Evolutionary conservation across 2,888 invertebrate genomes (phyloP).

Genomic region (Ceramica pisi): DNA sequence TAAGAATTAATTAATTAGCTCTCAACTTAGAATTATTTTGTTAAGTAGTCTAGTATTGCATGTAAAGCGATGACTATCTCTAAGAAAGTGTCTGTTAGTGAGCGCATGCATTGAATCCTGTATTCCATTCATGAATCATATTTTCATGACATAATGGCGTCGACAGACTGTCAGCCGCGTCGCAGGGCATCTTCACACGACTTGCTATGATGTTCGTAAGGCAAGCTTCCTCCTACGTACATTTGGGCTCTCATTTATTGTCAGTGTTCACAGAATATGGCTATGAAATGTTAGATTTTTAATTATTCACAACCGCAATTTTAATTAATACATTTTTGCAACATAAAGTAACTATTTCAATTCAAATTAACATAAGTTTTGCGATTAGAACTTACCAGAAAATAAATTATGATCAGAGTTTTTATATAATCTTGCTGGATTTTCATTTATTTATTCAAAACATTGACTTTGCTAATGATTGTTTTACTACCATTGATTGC

Average conservation of each 20-base stretch:
- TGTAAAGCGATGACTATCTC: conserved; percentile 26
- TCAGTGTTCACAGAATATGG: conserved; percentile 1
- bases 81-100: conserved; percentile 49
- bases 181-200: conserved; percentile 45
- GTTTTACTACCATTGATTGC: conserved; percentile 33
- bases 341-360: not conserved
- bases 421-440: not conserved
- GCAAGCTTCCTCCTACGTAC: conserved; percentile 44
- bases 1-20: conserved; percentile 19
- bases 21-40: conserved; percentile 15
- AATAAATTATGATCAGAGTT: not conserved
- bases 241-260: conserved; percentile 7
- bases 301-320: not conserved
- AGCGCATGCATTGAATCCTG: conserved; percentile 43
- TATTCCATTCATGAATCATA: conserved; percentile 57
- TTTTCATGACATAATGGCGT: conserved; percentile 48
- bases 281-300: not conserved
- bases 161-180: conserved; percentile 22
- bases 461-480: conserved; percentile 8
- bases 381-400: conserved; percentile 7
- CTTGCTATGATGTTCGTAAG: conserved; percentile 43
- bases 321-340: conserved; percentile 4
- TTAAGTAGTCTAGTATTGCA: conserved; percentile 3
- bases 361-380: not conserved
- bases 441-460: conserved; percentile 20